These are phyloP conservation scores for Netelia fuscicornis DNA, from an alignment of 2,888 invertebrate species.

Conservation along the genomic window DNA sequence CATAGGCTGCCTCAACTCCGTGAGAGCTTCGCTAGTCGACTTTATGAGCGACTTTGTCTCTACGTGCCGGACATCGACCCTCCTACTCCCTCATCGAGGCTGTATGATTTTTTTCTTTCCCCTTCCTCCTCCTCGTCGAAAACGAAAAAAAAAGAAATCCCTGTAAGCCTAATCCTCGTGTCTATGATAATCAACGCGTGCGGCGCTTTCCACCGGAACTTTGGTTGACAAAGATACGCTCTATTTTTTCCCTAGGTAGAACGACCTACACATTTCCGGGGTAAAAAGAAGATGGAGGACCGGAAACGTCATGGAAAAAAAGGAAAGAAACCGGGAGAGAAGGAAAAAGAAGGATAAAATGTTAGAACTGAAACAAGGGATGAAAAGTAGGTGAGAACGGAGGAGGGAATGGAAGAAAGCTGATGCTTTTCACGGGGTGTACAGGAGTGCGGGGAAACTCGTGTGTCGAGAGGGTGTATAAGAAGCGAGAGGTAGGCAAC, in stretches of 20 bases:
- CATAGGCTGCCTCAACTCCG: constrained; percentile 70
- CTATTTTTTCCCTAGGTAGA: constrained; percentile 14
- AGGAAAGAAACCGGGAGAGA: constrained; percentile 51
- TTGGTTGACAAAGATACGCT: neutral
- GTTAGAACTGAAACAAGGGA: constrained; percentile 72
- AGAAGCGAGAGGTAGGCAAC: constrained; percentile 76
- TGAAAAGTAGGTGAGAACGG: constrained; percentile 51
- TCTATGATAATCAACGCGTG: constrained; percentile 58
- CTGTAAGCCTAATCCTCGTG: constrained; percentile 58
- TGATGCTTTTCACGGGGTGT: constrained; percentile 55
- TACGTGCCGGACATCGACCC: constrained; percentile 73
- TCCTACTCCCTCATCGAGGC: constrained; percentile 21
- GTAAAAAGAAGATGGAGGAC: constrained; percentile 22
- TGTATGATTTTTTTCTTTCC: constrained; percentile 27
- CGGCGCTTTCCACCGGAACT: constrained; percentile 4
- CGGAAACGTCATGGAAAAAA: constrained; percentile 26
- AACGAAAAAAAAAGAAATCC: constrained; percentile 14
- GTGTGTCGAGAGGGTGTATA: constrained; percentile 60
- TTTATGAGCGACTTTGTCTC: constrained; percentile 79
- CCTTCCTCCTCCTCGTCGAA: constrained; percentile 10
- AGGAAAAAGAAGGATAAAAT: constrained; percentile 63
- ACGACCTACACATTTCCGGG: neutral
- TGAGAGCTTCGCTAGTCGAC: constrained; percentile 65
- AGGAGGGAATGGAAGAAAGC: constrained; percentile 47
- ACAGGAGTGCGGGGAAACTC: constrained; percentile 7